Evolutionary conservation across 2,113 vertebrate species (phyloP), one percentile per base, ranked within the genome.

Genomic region (Chaetodon trifascialis): DNA sequence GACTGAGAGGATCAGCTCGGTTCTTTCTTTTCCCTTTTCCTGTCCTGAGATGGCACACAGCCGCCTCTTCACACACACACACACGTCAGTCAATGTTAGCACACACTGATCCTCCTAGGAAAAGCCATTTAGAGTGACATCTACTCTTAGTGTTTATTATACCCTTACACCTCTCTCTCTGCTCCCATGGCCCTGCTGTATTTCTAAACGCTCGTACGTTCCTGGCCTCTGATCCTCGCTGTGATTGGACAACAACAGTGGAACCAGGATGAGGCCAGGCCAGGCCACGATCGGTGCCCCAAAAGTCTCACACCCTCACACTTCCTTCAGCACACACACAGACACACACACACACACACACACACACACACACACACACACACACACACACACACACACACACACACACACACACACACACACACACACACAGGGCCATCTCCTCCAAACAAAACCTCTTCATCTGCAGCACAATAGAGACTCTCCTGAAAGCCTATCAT

Each of bases 401-500:
- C 74, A 73, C 56, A 77, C 44, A 73, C 38, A 66, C 52, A 71
- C 77, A 78, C 73, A 70, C 74, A 73, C 56, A 77, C 44, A 73
- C 38, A 66, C 52, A 71, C 77, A 78, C 73, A 17, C 36, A 44
- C 34, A 52, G 95, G 96, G 95, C 95, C 96, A 95, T 97, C 96
- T 97, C 96, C 96, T 95, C 96, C 96, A 98, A 98, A 93, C 90
- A 90, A 92, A 97, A 97, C 97, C 97, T 98, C 97, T 99, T 98
- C 98, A 99, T 99, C 97, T 97, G 95, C 96, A 97, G 96, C 95
- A 99, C 97, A 99, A 99, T 97, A 95, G 96, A 89, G 94, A 93
- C 95, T 97, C 97, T 98, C 97, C 96, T 96, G 96, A 98, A 99
- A 99, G 96, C 97, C 97, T 98, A 98, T 99, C 97, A 99, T 99